Base-by-base conservation (phyloP, 1,140 invertebrate species). In the Lethocerus indicus region DNA sequence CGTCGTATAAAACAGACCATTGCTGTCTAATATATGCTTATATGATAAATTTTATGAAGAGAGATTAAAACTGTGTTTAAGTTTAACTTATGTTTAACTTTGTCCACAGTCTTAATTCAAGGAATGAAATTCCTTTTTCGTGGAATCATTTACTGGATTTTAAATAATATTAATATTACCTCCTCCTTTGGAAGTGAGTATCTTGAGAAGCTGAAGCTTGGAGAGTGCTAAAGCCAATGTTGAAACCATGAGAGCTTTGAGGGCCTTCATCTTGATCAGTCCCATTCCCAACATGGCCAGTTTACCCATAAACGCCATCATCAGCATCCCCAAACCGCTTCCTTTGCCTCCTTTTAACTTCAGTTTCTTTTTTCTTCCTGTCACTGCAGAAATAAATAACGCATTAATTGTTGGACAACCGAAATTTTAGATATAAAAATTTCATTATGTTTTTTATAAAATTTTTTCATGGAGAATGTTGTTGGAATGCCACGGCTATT, bases 201-300 rank as follows among this genome's bases (percentile, higher is more conserved):
- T 47, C 27, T 52, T 52, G 27, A 47, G 48, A 1, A 52, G 39
- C 21, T 52, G 51, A 2, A 52, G 20, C 28, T 52, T 52, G 2
- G 51, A 49, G 1, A 53, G 40, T 3, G 45, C 23, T 6, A 53
- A 21, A 12, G 51, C 51, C 4, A 48, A 29, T 2, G 27, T 13
- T 7, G 32, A 24, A 20, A 53, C 45, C 37, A 53, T 39, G 2
- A 53, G 29, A 13, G 51, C 51, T 24, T 48, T 53, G 36, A 53
- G 49, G 3, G 51, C 51, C 26, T 53, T 53, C 40, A 53, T 47
- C 28, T 53, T 53, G 42, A 53, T 48, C 25, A 53, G 32, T 2
- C 45, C 51, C 51, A 53, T 53, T 7, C 29, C 2, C 51, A 53
- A 43, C 51, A 53, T 53, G 2, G 24, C 46, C 47, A 53, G 32